phyloP scores from a whole-genome alignment of 2,888 invertebrate genomes.

The Tyria jacobaeae region DNA sequence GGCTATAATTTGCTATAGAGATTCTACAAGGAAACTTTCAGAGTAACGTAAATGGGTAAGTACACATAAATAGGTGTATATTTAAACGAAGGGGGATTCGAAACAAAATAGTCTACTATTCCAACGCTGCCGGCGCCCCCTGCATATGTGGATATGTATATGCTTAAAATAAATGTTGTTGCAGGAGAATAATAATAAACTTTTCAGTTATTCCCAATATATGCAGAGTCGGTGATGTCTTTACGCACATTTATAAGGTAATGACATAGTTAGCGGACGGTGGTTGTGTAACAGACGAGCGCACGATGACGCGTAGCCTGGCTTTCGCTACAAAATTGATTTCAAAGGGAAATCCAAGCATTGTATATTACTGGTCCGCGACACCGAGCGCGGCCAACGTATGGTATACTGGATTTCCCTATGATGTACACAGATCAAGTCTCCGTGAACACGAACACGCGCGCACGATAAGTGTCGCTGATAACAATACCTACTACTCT shows the following conservation, averaged over 20 bases:
- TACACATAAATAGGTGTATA: not conserved
- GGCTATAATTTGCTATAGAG: no score
- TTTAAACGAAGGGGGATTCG: no score
- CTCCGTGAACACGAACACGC: constrained; percentile 1
- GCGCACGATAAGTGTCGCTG: constrained; percentile 8
- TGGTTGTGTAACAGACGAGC: constrained; percentile 74
- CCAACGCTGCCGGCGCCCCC: no score
- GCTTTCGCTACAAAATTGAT: constrained; percentile 72
- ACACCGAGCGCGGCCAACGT: constrained; percentile 40
- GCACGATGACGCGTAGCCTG: constrained; percentile 69
- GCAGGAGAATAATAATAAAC: no score
- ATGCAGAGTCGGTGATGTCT: constrained; percentile 16
- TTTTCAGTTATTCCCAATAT: not conserved
- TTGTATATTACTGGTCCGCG: constrained; percentile 36
- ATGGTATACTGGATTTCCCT: constrained; percentile 64
- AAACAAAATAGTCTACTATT: no score
- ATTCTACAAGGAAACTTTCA: not conserved
- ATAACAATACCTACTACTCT: constrained; percentile 19
- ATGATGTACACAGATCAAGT: constrained; percentile 39
- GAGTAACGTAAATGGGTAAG: not conserved
- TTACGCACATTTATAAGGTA: constrained; percentile 36
- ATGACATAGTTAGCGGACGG: constrained; percentile 70
- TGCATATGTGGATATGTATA: not conserved
- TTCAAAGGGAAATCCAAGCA: constrained; percentile 69
- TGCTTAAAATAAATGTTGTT: not conserved